phyloP scores from a whole-genome alignment of 2,888 invertebrate species.

The Parnassius smintheus region DNA sequence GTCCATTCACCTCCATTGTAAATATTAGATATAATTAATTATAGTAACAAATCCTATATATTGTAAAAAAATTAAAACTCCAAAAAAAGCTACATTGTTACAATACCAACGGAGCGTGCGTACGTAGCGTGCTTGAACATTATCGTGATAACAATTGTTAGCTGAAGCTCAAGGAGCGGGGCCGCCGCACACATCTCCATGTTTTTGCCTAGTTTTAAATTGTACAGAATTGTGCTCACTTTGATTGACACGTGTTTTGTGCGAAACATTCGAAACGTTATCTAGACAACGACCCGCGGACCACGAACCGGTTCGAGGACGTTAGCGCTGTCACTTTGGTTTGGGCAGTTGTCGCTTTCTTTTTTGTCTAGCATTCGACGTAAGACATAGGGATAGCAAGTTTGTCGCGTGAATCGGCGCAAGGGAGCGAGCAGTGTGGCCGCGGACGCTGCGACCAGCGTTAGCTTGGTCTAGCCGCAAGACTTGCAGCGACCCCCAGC shows the following conservation, averaged over 20 bases:
- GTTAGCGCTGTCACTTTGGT: slow-evolving; percentile 68
- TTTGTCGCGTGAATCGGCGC: slow-evolving; percentile 50
- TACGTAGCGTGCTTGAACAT: slow-evolving; percentile 55
- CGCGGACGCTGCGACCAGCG: background rate
- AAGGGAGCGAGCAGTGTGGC: slow-evolving; percentile 24
- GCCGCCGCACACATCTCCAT: slow-evolving; percentile 35
- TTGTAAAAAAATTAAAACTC: slow-evolving; percentile 79
- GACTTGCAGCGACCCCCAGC: too few relatives aligned
- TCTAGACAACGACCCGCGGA: slow-evolving; percentile 16
- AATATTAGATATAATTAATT: slow-evolving; percentile 81
- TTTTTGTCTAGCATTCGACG: slow-evolving; percentile 68
- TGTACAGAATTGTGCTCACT: slow-evolving; percentile 45
- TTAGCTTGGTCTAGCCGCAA: too few relatives aligned
- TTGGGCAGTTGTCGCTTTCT: slow-evolving; percentile 63
- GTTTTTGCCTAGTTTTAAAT: slow-evolving; percentile 43
- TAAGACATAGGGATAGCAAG: slow-evolving; percentile 67
- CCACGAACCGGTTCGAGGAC: slow-evolving; percentile 50
- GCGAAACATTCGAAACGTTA: slow-evolving; percentile 36
- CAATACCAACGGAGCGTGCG: slow-evolving; percentile 59
- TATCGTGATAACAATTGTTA: slow-evolving; percentile 64
- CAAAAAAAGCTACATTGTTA: slow-evolving; percentile 79
- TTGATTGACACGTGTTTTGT: slow-evolving; percentile 45
- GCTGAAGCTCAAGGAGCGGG: slow-evolving; percentile 57
- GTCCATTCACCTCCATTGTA: slow-evolving; percentile 81
- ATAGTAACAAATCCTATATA: slow-evolving; percentile 81